phyloP scores from a whole-genome alignment of 2,888 invertebrate genomes.

The Leptopilina syphax region DNA sequence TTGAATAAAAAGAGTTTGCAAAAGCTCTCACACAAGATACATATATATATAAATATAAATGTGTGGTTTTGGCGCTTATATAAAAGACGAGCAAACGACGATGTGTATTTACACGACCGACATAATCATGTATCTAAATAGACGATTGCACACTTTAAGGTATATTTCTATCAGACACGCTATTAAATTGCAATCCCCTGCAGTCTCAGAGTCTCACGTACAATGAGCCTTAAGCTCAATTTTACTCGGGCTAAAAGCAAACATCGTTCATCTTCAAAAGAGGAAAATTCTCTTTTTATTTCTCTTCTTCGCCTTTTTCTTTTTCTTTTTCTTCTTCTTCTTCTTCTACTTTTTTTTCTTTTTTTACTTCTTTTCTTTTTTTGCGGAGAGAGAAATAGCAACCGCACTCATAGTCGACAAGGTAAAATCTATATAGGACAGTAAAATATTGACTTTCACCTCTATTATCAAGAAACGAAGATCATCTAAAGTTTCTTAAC shows the following conservation, averaged over 20 bases:
- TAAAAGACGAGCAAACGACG: slow-evolving; percentile 1
- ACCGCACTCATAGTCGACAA: slow-evolving; percentile 21
- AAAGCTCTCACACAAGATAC: too few relatives aligned
- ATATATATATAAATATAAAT: too few relatives aligned
- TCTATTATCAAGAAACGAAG: not conserved
- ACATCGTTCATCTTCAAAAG: slow-evolving; percentile 52
- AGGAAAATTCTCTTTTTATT: slow-evolving; percentile 30
- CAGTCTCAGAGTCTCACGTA: slow-evolving; percentile 67
- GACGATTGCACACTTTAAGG: slow-evolving; percentile 37
- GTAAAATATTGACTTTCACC: slow-evolving; percentile 10
- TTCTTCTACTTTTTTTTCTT: not conserved
- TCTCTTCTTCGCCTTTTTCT: not conserved
- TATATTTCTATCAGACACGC: slow-evolving; percentile 43
- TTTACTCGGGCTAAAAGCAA: slow-evolving; percentile 65
- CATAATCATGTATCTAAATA: slow-evolving; percentile 49
- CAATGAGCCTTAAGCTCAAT: slow-evolving; percentile 62
- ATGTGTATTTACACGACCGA: slow-evolving; percentile 46
- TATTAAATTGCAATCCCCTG: slow-evolving; percentile 68
- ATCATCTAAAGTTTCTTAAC: not conserved
- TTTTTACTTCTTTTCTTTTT: slow-evolving; percentile 28
- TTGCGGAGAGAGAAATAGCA: slow-evolving; percentile 31
- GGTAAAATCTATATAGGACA: slow-evolving; percentile 9
- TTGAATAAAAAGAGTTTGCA: too few relatives aligned
- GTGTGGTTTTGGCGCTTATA: too few relatives aligned
- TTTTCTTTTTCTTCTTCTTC: not conserved